phyloP scores from a whole-genome alignment of 30 jellyfish, hydroid and myxozoan genomes.

The Phacellophora camtschatica region DNA sequence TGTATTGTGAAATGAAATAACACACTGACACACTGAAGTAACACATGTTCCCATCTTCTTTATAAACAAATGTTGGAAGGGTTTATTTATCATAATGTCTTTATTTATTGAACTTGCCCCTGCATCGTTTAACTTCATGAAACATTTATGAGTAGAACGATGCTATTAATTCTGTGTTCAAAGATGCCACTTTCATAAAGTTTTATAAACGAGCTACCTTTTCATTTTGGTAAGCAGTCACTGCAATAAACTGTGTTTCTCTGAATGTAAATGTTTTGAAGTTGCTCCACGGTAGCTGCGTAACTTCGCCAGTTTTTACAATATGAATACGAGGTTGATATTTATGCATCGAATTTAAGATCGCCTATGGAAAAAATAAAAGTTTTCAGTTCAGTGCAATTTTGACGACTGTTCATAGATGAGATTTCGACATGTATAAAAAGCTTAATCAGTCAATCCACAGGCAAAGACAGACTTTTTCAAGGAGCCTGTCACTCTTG shows the following conservation, averaged over 20 bases:
- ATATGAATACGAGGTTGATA: conserved; percentile 94
- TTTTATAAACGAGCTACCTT: conserved; percentile 8
- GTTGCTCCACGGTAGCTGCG: conserved; percentile 67
- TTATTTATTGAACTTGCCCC: background rate
- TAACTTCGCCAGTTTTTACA: conserved; percentile 69
- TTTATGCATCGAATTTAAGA: conserved; percentile 89
- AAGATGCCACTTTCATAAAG: conserved; percentile 90
- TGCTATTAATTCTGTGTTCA: conserved; percentile 78
- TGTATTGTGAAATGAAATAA: too few species aligned
- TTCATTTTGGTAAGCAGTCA: conserved; percentile 93
- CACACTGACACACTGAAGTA: too few species aligned
- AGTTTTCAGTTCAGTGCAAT: too few species aligned
- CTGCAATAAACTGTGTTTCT: conserved; percentile 83
- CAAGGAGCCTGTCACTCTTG: too few species aligned
- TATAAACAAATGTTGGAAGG: too few species aligned
- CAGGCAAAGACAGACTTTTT: too few species aligned
- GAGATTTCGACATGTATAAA: too few species aligned
- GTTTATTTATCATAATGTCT: too few species aligned
- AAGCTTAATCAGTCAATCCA: too few species aligned
- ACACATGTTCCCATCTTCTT: too few species aligned
- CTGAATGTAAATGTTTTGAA: conserved; percentile 70
- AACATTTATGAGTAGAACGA: background rate
- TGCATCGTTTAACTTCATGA: background rate
- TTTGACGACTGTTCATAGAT: too few species aligned
- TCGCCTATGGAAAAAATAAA: conserved; percentile 39